Percentiles rank a stretch among this genome's conserved stretches.
Conservation (phyloP, 2,113 vertebrate species). For the Pao palembangensis region DNA sequence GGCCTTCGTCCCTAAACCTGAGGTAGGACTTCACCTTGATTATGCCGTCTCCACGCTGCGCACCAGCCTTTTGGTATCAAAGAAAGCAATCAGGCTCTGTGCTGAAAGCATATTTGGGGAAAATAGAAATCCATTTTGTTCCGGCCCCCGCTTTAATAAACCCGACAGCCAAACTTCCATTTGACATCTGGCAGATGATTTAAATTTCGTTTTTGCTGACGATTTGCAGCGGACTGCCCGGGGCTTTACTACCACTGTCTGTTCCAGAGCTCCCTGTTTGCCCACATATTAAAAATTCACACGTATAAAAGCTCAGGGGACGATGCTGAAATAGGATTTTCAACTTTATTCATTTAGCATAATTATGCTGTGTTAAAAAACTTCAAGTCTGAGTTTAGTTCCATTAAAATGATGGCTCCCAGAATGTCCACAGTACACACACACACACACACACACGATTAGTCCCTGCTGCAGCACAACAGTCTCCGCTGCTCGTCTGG, state of each 20-base stretch:
- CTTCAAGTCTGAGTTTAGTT: slow-evolving; percentile 2
- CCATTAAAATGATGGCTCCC: not conserved
- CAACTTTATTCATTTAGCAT: slow-evolving; percentile 2
- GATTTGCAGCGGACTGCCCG: not conserved
- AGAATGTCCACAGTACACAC: not conserved
- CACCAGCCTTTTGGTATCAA: too few relatives aligned
- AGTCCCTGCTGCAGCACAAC: not conserved
- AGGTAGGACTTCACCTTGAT: slow-evolving; percentile 74
- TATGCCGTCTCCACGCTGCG: not conserved
- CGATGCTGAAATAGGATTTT: slow-evolving; percentile 4
- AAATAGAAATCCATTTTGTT: not conserved
- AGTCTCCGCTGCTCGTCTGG: slow-evolving; percentile 27
- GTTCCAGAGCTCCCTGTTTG: slow-evolving; percentile 2
- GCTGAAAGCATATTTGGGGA: not conserved
- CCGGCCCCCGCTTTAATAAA: not conserved
- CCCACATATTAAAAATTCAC: slow-evolving; percentile 4
- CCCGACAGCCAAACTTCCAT: not conserved
- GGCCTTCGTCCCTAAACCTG: slow-evolving; percentile 91
- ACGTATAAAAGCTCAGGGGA: not conserved
- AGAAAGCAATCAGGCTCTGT: not conserved
- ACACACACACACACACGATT: slow-evolving; percentile 24
- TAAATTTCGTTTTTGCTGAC: not conserved
- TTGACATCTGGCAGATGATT: not conserved
- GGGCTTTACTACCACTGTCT: not conserved
- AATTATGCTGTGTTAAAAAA: not conserved